Evolutionary conservation across 2,797 vertebrate species (phyloP).

Genomic region (Eulemur rubriventer): DNA sequence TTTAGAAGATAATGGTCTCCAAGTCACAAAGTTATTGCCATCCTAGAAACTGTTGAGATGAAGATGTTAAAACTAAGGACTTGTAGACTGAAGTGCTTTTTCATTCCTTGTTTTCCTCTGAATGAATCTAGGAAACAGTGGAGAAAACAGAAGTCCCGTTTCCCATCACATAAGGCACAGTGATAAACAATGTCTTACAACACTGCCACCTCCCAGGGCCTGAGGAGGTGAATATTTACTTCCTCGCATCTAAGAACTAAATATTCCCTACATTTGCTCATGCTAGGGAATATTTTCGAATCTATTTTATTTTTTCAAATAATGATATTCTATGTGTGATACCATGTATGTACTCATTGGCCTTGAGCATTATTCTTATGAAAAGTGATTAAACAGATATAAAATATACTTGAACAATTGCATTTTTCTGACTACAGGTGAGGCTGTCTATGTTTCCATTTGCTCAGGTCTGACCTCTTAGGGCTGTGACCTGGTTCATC

Average conservation of each 20-base stretch:
- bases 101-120: neutral
- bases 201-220: neutral
- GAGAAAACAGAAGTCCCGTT: neutral
- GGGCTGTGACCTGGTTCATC: neutral
- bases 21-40: neutral
- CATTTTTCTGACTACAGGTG: neutral
- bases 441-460: neutral
- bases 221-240: neutral
- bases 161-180: neutral
- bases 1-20: neutral
- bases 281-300: neutral
- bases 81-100: neutral
- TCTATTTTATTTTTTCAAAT: neutral
- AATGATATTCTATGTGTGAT: neutral
- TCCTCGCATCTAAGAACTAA: neutral
- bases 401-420: neutral
- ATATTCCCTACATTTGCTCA: neutral
- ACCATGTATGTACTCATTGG: neutral
- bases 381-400: neutral
- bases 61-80: slow-evolving; percentile 27
- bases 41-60: neutral
- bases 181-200: neutral
- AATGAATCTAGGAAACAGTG: neutral
- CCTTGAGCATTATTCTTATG: neutral
- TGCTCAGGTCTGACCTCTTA: neutral